These are phyloP conservation scores for Rhinella marina DNA, from an alignment of 2,797 vertebrate genomes.

Conservation along the genomic window DNA sequence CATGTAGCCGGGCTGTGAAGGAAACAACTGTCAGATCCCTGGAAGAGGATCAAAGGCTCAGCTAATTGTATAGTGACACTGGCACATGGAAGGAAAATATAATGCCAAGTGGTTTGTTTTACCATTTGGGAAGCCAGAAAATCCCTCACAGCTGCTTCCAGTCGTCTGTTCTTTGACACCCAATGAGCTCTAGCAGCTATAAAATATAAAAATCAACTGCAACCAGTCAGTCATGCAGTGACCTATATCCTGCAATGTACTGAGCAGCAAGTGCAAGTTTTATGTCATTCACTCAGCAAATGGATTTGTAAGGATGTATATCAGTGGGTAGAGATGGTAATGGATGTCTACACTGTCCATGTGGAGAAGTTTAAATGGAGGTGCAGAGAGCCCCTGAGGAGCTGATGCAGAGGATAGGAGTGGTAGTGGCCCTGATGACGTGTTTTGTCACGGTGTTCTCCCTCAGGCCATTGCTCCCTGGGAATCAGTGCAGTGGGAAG, in stretches of 20 bases:
- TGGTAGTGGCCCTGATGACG: no score
- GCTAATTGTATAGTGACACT: conserved; percentile 12
- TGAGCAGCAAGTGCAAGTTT: neutral
- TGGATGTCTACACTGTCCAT: neutral
- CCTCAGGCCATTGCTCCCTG: no score
- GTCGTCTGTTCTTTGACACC: neutral
- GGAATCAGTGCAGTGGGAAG: no score
- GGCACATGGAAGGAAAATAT: conserved; percentile 14
- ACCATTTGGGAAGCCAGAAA: conserved; percentile 4
- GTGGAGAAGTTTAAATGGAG: neutral
- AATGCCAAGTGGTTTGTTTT: conserved; percentile 9
- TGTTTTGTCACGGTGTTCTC: no score
- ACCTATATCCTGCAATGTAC: neutral
- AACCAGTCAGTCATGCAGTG: neutral
- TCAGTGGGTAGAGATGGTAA: neutral
- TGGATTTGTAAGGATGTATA: neutral
- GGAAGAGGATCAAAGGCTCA: conserved; percentile 23
- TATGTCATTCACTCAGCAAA: neutral
- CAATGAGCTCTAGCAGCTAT: neutral
- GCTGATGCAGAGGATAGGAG: no score
- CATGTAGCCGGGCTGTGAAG: neutral
- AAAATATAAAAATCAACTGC: neutral
- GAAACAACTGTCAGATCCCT: conserved; percentile 16
- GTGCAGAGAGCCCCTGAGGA: no score
- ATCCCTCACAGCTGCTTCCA: conserved; percentile 8